Percentiles rank a stretch among this genome's conserved stretches.
Evolutionary conservation across 2,888 invertebrate genomes (phyloP).

Genomic region (Rhamphomyia laevipes): DNA sequence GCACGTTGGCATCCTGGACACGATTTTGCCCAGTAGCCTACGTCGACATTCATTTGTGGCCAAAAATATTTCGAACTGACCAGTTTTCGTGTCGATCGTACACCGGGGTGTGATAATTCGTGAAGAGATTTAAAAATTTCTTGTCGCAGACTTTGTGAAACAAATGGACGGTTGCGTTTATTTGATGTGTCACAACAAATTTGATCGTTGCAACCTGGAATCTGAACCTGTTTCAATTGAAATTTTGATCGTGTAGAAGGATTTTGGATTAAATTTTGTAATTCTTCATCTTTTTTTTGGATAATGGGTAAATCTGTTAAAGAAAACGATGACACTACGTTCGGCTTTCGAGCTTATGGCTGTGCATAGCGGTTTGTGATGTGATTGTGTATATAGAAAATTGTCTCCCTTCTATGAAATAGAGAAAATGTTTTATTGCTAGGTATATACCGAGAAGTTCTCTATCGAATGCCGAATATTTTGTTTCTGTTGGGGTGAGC

Average conservation of each 20-base stretch:
- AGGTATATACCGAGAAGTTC: too few species aligned
- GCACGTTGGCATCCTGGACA: not conserved
- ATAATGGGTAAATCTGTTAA: not conserved
- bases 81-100: slow-evolving; percentile 3
- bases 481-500: too few species aligned
- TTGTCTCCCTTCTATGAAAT: too few species aligned
- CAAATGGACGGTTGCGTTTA: slow-evolving; percentile 16
- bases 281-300: not conserved
- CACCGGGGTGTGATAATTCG: not conserved
- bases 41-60: too few species aligned
- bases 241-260: too few species aligned
- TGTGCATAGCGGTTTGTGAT: too few species aligned
- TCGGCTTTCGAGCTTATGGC: slow-evolving; percentile 21
- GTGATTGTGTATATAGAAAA: too few species aligned
- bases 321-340: slow-evolving; percentile 12
- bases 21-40: not conserved
- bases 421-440: too few species aligned
- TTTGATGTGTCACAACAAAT: not conserved
- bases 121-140: slow-evolving; percentile 1
- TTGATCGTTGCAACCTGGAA: not conserved
- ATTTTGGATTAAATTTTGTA: not conserved
- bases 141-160: not conserved
- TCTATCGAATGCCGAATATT: too few species aligned
- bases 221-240: too few species aligned
- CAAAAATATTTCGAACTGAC: too few species aligned